Percentiles rank a stretch among this genome's conserved stretches.
Conservation (phyloP, 2,797 vertebrate species). For the Gambelia wislizenii region DNA sequence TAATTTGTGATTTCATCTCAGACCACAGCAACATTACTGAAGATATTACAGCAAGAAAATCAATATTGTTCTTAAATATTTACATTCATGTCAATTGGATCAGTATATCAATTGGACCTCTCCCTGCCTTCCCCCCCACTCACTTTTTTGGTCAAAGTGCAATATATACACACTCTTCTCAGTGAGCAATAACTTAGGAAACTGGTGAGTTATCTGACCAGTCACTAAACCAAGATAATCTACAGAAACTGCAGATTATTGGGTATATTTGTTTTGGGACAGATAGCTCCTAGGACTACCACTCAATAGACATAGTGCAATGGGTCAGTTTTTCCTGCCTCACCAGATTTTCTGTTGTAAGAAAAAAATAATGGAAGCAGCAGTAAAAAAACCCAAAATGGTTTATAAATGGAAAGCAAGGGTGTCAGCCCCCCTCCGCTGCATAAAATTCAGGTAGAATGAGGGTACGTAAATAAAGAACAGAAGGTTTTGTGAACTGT, state of each 20-base stretch:
- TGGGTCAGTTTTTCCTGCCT: background rate
- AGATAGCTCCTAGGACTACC: background rate
- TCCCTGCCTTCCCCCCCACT: no score
- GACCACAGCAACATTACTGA: constrained; percentile 11
- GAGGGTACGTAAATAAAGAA: background rate
- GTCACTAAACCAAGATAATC: background rate
- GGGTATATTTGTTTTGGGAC: background rate
- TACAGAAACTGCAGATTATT: background rate
- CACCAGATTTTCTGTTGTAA: background rate
- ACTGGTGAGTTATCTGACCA: background rate
- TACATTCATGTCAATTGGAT: constrained; percentile 9
- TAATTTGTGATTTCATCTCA: background rate
- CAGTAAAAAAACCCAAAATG: background rate
- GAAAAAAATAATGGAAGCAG: background rate
- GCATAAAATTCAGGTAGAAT: background rate
- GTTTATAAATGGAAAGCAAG: background rate
- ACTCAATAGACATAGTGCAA: background rate
- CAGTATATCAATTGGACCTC: constrained; percentile 17
- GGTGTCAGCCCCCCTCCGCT: no score
- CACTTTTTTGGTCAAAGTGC: background rate
- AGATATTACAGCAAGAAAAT: constrained; percentile 17
- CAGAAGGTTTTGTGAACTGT: background rate
- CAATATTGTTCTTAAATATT: constrained; percentile 34
- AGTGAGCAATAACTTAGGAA: background rate
- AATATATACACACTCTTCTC: background rate